phyloP scores from a whole-genome alignment of 2,888 invertebrate genomes.

The Osmoderma eremita region DNA sequence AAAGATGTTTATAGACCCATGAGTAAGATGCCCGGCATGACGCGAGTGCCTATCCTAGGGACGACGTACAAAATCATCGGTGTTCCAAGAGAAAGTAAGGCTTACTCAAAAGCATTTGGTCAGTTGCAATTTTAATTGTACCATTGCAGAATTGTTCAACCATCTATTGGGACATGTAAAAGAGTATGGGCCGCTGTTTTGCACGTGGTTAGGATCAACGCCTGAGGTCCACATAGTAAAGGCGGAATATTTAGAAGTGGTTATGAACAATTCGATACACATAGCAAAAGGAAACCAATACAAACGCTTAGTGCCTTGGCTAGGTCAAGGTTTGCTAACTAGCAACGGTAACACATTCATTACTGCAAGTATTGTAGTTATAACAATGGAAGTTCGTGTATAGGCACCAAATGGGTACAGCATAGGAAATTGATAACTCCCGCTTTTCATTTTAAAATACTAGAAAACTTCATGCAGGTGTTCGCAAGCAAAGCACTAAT shows the following conservation, averaged over 20 bases:
- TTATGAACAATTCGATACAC: conserved; percentile 30
- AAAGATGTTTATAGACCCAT: conserved; percentile 18
- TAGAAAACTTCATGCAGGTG: conserved; percentile 54
- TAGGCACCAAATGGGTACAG: conserved; percentile 52
- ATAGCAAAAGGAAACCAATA: conserved; percentile 24
- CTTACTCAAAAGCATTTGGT: background rate
- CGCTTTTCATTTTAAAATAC: conserved; percentile 56
- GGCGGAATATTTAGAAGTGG: conserved; percentile 51
- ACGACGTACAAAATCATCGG: conserved; percentile 28
- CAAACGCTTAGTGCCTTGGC: conserved; percentile 23
- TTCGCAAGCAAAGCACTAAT: conserved; percentile 53
- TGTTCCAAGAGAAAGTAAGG: conserved; percentile 25
- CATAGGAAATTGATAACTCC: conserved; percentile 55
- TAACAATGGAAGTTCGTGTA: background rate
- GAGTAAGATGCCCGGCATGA: conserved; percentile 20
- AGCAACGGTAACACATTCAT: conserved; percentile 21
- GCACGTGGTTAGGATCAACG: conserved; percentile 49
- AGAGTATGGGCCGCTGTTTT: conserved; percentile 46
- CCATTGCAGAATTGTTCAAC: conserved; percentile 48
- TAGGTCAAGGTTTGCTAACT: conserved; percentile 26
- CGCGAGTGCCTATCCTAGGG: conserved; percentile 15
- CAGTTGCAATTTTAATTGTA: too few species aligned
- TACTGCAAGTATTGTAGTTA: too few species aligned
- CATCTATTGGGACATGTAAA: conserved; percentile 39
- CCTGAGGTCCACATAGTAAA: conserved; percentile 50